Evolutionary conservation across 2,888 invertebrate species (phyloP).

Genomic region (Mythimna albipuncta): DNA sequence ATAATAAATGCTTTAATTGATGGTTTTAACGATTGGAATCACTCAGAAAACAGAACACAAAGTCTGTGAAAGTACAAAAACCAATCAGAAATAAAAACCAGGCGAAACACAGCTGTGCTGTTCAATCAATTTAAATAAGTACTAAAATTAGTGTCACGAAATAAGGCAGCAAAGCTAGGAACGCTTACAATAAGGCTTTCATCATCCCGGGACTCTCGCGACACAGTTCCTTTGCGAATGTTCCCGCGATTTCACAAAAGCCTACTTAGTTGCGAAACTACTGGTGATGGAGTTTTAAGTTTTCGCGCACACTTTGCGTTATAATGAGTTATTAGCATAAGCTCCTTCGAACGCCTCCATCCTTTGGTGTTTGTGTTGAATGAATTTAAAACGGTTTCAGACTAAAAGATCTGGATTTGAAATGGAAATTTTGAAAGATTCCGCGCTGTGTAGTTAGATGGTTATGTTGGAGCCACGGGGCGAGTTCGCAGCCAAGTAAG

Average conservation of each 20-base stretch:
- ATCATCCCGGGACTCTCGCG: slow-evolving; percentile 42
- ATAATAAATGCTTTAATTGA: neutral
- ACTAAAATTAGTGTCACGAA: slow-evolving; percentile 22
- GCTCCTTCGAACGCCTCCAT: slow-evolving; percentile 38
- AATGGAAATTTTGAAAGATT: slow-evolving; percentile 36
- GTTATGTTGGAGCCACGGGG: neutral
- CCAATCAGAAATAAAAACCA: neutral
- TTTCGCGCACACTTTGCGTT: slow-evolving; percentile 57
- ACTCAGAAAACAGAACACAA: neutral
- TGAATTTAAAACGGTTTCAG: slow-evolving; percentile 49
- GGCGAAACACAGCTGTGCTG: neutral
- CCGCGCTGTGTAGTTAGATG: slow-evolving; percentile 13
- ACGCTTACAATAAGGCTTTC: slow-evolving; percentile 50
- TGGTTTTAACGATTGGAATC: neutral
- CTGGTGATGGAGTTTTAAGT: slow-evolving; percentile 58
- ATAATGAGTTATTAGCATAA: slow-evolving; percentile 63
- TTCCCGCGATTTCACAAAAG: slow-evolving; percentile 54
- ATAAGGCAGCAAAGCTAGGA: slow-evolving; percentile 13
- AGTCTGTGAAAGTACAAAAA: too few species aligned
- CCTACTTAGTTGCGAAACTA: slow-evolving; percentile 56
- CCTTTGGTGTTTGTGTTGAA: slow-evolving; percentile 50
- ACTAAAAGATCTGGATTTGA: slow-evolving; percentile 46
- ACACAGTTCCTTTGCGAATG: slow-evolving; percentile 58
- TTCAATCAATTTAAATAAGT: slow-evolving; percentile 26
- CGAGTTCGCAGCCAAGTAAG: slow-evolving; percentile 9